These are phyloP conservation scores for Epizoanthus ramosus DNA, from an alignment of 92 coral and sea anemone genomes.

Conservation along the genomic window DNA sequence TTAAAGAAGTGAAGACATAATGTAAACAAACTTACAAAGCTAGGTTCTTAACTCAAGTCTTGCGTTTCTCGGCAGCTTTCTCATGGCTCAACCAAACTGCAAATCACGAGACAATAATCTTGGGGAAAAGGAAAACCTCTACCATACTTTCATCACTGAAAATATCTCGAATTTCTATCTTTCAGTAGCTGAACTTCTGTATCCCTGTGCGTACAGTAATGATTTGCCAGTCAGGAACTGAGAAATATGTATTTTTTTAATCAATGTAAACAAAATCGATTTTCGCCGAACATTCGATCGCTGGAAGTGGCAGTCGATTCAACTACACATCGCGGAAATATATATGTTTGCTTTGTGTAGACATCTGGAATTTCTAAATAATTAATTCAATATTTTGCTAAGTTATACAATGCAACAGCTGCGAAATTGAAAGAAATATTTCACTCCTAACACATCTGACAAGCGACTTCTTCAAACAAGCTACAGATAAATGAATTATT, in stretches of 20 bases:
- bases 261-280: not conserved
- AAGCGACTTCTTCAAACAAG: conserved; percentile 22
- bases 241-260: not conserved
- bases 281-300: not conserved
- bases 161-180: too few species aligned
- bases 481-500: conserved; percentile 26
- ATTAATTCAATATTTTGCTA: conserved; percentile 1
- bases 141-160: too few species aligned
- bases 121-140: too few species aligned
- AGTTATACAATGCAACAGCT: conserved; percentile 32
- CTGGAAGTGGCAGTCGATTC: not conserved
- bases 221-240: not conserved
- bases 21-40: not conserved
- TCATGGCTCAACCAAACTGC: not conserved
- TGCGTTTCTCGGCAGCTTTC: too few species aligned
- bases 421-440: not conserved
- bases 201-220: not conserved
- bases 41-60: not conserved
- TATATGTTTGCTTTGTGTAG: not conserved
- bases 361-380: not conserved
- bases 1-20: not conserved
- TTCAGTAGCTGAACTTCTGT: not conserved
- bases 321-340: too few species aligned
- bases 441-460: conserved; percentile 16
- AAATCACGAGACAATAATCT: not conserved